phyloP scores from a whole-genome alignment of 2,113 vertebrate species.

The Ancistrus triradiatus region DNA sequence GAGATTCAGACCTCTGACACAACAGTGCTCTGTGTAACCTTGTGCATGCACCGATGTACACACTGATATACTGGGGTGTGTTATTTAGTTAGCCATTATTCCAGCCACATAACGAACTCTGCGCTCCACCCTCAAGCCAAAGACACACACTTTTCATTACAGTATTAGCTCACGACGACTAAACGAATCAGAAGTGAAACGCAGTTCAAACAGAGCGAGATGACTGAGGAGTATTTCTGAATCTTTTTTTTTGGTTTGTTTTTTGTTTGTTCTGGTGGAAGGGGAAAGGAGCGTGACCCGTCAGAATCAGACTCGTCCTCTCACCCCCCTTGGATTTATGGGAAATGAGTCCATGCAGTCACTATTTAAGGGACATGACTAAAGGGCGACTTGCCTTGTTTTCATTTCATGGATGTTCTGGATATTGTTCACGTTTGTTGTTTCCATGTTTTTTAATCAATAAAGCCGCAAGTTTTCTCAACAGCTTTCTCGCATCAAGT shows the following conservation, averaged over 20 bases:
- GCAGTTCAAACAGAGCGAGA: background rate
- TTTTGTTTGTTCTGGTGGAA: background rate
- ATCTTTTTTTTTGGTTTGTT: background rate
- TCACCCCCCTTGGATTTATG: too few species aligned
- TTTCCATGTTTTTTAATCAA: constrained; percentile 43
- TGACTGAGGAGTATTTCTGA: background rate
- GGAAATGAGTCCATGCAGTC: background rate
- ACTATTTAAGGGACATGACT: constrained; percentile 18
- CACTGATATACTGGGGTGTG: background rate
- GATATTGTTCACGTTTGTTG: constrained; percentile 39
- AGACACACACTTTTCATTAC: background rate
- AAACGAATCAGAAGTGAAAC: background rate
- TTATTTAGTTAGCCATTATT: background rate
- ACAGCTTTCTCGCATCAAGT: constrained; percentile 25
- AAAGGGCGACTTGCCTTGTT: constrained; percentile 50
- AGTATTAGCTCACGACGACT: too few species aligned
- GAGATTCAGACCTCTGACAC: too few species aligned
- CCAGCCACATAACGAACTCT: background rate
- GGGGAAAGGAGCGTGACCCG: too few species aligned
- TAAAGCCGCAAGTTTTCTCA: constrained; percentile 42
- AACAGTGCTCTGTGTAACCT: too few species aligned
- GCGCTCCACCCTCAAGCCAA: constrained; percentile 19
- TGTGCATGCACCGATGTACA: background rate
- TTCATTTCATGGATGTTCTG: constrained; percentile 33
- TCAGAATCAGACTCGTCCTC: too few species aligned